A percentile compares a stretch with the other conserved stretches of the same genome.
Evolutionary conservation across 2,113 vertebrate species (phyloP).

Genomic region (Periophthalmodon schlosseri): DNA sequence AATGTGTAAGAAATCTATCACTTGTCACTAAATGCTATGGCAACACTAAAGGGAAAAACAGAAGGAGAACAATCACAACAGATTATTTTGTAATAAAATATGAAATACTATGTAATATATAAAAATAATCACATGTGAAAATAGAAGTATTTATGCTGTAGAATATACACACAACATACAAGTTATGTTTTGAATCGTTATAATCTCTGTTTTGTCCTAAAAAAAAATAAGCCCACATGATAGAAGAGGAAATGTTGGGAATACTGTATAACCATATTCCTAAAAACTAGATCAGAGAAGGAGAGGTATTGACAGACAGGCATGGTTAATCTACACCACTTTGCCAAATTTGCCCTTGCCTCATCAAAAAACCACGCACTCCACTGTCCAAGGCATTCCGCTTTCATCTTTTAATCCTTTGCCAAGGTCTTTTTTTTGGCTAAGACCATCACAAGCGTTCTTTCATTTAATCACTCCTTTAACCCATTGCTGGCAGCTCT

Average conservation of each 20-base stretch:
- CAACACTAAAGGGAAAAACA: no score
- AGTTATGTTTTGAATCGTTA: no score
- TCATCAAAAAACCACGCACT: slow-evolving; percentile 29
- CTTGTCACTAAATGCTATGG: no score
- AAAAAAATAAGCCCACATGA: no score
- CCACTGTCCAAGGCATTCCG: slow-evolving; percentile 31
- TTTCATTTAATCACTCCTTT: slow-evolving; percentile 50
- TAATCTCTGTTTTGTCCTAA: no score
- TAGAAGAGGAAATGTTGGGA: no score
- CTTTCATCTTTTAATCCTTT: slow-evolving; percentile 55
- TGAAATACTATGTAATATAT: no score
- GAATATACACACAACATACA: no score
- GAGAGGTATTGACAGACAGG: slow-evolving; percentile 13
- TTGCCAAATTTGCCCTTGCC: slow-evolving; percentile 35
- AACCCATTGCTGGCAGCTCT: slow-evolving; percentile 41
- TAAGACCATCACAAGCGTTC: slow-evolving; percentile 49
- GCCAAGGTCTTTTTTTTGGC: slow-evolving; percentile 56
- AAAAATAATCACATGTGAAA: no score
- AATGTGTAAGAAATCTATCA: no score
- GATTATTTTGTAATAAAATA: no score
- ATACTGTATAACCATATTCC: background rate
- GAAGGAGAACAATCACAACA: background rate
- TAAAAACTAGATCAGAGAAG: background rate
- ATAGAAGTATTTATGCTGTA: no score
- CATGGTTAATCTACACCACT: slow-evolving; percentile 32